phyloP scores from a whole-genome alignment of 1,140 invertebrate species.

The Andricus grossulariae region DNA sequence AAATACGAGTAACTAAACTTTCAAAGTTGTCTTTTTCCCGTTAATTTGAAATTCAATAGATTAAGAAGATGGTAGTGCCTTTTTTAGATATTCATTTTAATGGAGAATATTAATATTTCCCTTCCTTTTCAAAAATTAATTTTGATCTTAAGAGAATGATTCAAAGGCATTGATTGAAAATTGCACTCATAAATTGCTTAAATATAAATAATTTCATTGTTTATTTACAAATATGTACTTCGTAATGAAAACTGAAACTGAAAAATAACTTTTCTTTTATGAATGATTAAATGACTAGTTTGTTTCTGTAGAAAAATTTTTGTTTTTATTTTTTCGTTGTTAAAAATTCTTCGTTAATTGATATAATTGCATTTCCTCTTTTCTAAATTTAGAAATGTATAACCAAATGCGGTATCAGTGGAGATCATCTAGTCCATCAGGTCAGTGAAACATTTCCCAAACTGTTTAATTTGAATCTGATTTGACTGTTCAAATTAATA shows the following conservation, averaged over 20 bases:
- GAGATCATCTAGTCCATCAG: conserved; percentile 30
- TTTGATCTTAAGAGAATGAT: not conserved
- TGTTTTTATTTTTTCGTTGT: not conserved
- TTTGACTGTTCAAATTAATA: not conserved
- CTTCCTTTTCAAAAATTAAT: not conserved
- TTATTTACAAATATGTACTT: not conserved
- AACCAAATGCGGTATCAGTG: conserved; percentile 14
- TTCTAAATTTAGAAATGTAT: conserved; percentile 27
- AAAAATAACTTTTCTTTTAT: no score
- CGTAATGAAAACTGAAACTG: no score
- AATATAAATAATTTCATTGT: not conserved
- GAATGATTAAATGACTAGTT: not conserved
- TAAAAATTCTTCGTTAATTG: not conserved
- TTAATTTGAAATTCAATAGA: no score
- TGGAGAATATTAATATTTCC: not conserved
- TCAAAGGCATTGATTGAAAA: not conserved
- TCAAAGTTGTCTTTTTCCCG: no score
- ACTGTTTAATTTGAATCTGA: not conserved
- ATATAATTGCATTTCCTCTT: conserved; percentile 9
- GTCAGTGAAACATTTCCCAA: conserved; percentile 22
- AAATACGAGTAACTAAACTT: no score
- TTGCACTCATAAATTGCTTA: not conserved
- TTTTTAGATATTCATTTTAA: no score
- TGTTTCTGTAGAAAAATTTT: not conserved
- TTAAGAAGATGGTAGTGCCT: no score